A percentile compares a stretch with the other conserved stretches of the same genome.
These are phyloP conservation scores for Darevskia mixta DNA, from an alignment of 2,797 vertebrate genomes.

Conservation along the genomic window DNA sequence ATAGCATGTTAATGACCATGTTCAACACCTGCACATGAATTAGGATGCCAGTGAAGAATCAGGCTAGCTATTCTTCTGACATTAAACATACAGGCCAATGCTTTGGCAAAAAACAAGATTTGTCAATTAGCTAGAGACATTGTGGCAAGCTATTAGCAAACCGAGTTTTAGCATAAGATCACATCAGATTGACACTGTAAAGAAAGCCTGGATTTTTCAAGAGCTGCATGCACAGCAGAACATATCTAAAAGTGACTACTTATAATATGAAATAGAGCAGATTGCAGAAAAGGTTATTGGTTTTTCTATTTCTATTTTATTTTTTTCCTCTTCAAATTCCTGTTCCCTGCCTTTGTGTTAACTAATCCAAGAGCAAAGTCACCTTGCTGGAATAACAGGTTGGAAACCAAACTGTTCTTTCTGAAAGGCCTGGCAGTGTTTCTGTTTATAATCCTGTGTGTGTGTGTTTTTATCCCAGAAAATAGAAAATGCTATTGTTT, in stretches of 20 bases:
- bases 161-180: neutral
- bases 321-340: neutral
- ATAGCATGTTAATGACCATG: neutral
- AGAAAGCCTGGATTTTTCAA: neutral
- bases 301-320: neutral
- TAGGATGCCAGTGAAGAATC: neutral
- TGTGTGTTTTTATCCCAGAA: neutral
- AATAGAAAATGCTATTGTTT: conserved; percentile 38
- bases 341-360: conserved; percentile 11
- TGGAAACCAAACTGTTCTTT: conserved; percentile 12
- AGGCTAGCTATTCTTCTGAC: neutral
- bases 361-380: conserved; percentile 24
- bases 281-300: neutral
- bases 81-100: neutral
- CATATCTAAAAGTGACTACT: neutral
- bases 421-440: conserved; percentile 11
- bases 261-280: neutral
- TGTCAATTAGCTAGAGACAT: neutral
- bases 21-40: neutral
- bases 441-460: conserved; percentile 21
- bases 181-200: neutral
- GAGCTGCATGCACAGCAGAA: neutral
- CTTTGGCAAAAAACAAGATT: neutral
- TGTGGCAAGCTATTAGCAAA: neutral
- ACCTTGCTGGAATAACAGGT: conserved; percentile 25